Evolutionary conservation across 2,888 invertebrate genomes (phyloP).

Genomic region (Ophioninae sp.): DNA sequence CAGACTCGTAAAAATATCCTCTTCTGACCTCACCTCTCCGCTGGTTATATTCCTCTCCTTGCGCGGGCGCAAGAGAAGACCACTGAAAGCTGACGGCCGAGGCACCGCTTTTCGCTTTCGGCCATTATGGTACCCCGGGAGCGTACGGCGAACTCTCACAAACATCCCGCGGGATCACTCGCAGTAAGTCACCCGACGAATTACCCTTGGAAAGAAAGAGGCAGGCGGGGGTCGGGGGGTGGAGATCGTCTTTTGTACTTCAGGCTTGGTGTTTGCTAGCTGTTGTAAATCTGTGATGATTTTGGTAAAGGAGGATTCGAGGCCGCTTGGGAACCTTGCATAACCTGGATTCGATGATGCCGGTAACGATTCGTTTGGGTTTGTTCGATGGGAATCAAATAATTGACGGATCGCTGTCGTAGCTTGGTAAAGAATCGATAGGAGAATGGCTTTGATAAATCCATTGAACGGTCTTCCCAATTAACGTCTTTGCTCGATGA

Average conservation of each 20-base stretch:
- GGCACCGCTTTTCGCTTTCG: conserved; percentile 66
- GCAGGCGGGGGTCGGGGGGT: not conserved
- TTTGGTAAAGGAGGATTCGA: too few relatives aligned
- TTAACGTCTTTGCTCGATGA: too few relatives aligned
- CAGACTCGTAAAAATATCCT: conserved; percentile 79
- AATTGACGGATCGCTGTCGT: too few relatives aligned
- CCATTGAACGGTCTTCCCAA: too few relatives aligned
- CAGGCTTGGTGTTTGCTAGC: not conserved
- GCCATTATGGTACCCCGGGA: conserved; percentile 65
- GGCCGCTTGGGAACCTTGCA: too few relatives aligned
- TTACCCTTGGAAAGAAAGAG: conserved; percentile 49
- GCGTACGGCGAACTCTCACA: conserved; percentile 61
- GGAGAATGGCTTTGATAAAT: too few relatives aligned
- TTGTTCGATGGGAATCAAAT: too few relatives aligned
- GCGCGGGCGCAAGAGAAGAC: conserved; percentile 63
- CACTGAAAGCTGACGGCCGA: conserved; percentile 58
- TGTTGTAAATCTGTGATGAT: too few relatives aligned
- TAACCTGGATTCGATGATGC: too few relatives aligned
- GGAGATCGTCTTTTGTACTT: conserved; percentile 31
- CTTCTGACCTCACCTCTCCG: conserved; percentile 59
- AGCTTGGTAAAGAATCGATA: too few relatives aligned
- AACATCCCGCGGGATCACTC: conserved; percentile 68
- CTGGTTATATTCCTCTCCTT: conserved; percentile 51
- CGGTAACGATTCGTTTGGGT: too few relatives aligned
- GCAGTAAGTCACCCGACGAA: conserved; percentile 71